Evolutionary conservation across 2,888 invertebrate genomes (phyloP), one percentile per base, ranked within the genome.

Genomic region (Coecobrya sp.): DNA sequence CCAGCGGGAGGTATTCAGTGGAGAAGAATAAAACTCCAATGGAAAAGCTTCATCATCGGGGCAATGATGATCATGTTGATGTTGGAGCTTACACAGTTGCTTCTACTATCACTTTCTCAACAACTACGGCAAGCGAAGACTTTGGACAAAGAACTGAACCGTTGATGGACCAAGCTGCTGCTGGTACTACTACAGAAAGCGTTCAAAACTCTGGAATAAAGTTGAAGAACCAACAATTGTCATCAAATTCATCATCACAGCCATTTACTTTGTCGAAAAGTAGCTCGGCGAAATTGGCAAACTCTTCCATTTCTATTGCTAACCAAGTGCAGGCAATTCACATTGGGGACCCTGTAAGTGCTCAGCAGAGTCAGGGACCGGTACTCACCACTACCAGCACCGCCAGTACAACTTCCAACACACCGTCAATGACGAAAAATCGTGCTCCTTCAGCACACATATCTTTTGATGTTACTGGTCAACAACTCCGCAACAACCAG

Each of bases 201-300:
- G 82, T 42, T 52, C 52, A 90, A 85, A 90, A 90, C 90, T 90
- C 73, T 25, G 79, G 86, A 59, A 91, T 86, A 73, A 86, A 91
- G 91, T 91, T 91, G 91, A 91, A 91, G 91, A 91, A 91, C 91
- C 91, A 86, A 85, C 90, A 90, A 91, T 91, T 86, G 91, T 91
- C 91, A 91, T 91, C 91, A 91, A 91, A 91, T 91, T 91, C 91
- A 91, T 91, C 91, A 91, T 91, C 91, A 16, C 30, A 91, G 81
- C 70, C 91, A 91, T 91, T 91, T 76, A 79, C 86, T 91, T 86
- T 86, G 79, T 86, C 86, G 91, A 79, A 91, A 85, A 91, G 86
- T 90, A 85, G 90, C 84, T 76, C 73, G 52, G 42, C 27, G 76
- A 91, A 91, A 91, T 91, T 91, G 91, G 86, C 76, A 79, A 91